Base-by-base conservation (phyloP, 2,888 invertebrate genomes). In the Thalpophila matura region DNA sequence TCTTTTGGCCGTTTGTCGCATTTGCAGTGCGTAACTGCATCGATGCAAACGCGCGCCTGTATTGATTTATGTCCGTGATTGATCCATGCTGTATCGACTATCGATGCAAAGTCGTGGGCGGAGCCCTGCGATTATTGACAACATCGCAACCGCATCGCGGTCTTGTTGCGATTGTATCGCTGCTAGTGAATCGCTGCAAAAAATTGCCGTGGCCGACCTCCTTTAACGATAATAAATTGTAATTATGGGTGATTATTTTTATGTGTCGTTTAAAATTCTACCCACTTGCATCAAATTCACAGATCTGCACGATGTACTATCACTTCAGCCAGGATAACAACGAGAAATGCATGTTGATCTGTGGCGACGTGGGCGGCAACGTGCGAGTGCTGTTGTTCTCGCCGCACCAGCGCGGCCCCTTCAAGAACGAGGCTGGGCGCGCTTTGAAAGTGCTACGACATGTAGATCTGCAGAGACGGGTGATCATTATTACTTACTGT, bases 281-380 rank as follows among this genome's bases (percentile, higher is more conserved):
- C 6, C 20, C 1, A 5, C 27, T 5, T 33, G 10, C 3, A 18
- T 43, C n/a, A n/a, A n/a, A n/a, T 55, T 49, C 18, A 4, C 73
- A 94, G 93, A 93, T 95, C 70, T 91, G 93, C 81, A 88, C 94
- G 22, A 91, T 95, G 93, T 77, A 95, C 85, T 97, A 97, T 88
- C 95, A 96, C 82, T 97, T 97, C 84, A 89, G 94, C 74, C 85
- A 91, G 74, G 94, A 96, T 74, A 79, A 89, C n/a, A 90, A 93
- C 6, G 95, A 96, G 75, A 91, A 96, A 29, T 96, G 97, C 16
- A 96, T 96, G 63, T 88, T 98, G 66, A 87, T 97, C 27, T 93
- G 97, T 67, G 98, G 98, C 0, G 98, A 98, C 86, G 96, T 95
- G 81, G 96, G 96, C 2, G 98, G 98, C 9, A 96, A 96, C 84